Evolutionary conservation across 2,888 invertebrate species (phyloP).

Genomic region (Catocala nupta): DNA sequence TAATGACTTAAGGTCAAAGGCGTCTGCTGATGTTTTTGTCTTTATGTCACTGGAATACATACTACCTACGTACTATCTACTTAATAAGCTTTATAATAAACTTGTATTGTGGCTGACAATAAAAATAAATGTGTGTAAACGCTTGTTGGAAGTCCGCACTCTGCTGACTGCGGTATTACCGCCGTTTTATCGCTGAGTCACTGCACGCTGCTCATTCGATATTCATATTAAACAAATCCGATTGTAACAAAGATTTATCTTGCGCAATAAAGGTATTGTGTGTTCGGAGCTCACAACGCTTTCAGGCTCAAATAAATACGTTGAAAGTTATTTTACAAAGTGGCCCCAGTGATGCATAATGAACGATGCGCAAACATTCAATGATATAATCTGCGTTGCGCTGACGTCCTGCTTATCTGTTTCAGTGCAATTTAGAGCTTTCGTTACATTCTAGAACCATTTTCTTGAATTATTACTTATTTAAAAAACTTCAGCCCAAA

Average conservation of each 20-base stretch:
- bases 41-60: constrained; percentile 29
- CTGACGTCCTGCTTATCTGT: constrained; percentile 26
- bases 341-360: constrained; percentile 49
- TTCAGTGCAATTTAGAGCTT: constrained; percentile 32
- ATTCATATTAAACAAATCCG: constrained; percentile 73
- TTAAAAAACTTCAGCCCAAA: background rate
- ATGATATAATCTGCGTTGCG: constrained; percentile 49
- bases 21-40: constrained; percentile 37
- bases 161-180: constrained; percentile 56
- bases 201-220: constrained; percentile 63
- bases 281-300: constrained; percentile 55
- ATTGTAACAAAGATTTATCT: constrained; percentile 74
- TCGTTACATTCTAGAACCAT: background rate
- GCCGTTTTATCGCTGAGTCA: constrained; percentile 63
- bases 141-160: constrained; percentile 49
- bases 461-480: background rate
- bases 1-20: constrained; percentile 27
- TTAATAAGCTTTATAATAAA: constrained; percentile 58
- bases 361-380: constrained; percentile 54
- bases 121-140: constrained; percentile 56
- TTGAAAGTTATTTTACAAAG: constrained; percentile 60
- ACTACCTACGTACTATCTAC: constrained; percentile 48
- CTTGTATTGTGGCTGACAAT: constrained; percentile 54
- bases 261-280: constrained; percentile 72
- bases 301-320: constrained; percentile 67